Evolutionary conservation across 2,113 vertebrate genomes (phyloP).

Genomic region (Lophura nycthemera): DNA sequence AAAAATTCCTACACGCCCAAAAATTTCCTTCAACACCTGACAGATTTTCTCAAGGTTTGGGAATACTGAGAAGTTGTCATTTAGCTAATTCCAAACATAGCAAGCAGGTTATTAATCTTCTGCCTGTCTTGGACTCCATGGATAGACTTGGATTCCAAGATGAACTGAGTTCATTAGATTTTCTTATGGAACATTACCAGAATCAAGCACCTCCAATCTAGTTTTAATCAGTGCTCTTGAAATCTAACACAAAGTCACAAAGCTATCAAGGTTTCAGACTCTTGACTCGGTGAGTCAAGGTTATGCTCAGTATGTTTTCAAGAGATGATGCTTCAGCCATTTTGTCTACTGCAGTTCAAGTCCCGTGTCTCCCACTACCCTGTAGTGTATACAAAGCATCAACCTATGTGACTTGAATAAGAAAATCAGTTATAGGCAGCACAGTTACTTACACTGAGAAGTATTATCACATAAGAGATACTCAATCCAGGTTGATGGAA

Average conservation of each 20-base stretch:
- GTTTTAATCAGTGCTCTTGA: background rate
- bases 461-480: background rate
- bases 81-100: background rate
- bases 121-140: background rate
- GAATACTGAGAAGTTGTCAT: background rate
- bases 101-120: background rate
- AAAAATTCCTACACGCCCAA: background rate
- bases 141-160: background rate
- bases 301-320: background rate
- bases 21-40: background rate
- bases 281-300: background rate
- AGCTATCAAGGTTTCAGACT: background rate
- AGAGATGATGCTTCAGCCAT: background rate
- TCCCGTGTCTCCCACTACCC: background rate
- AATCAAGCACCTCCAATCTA: background rate
- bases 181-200: background rate
- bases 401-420: background rate
- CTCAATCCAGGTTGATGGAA: background rate
- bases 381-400: background rate
- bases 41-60: background rate
- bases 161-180: background rate
- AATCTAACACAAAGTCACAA: background rate
- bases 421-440: background rate
- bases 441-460: background rate
- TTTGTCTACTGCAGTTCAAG: background rate